Evolutionary conservation across 1,140 invertebrate genomes (phyloP).

Genomic region (Parasteatoda tepidariorum): DNA sequence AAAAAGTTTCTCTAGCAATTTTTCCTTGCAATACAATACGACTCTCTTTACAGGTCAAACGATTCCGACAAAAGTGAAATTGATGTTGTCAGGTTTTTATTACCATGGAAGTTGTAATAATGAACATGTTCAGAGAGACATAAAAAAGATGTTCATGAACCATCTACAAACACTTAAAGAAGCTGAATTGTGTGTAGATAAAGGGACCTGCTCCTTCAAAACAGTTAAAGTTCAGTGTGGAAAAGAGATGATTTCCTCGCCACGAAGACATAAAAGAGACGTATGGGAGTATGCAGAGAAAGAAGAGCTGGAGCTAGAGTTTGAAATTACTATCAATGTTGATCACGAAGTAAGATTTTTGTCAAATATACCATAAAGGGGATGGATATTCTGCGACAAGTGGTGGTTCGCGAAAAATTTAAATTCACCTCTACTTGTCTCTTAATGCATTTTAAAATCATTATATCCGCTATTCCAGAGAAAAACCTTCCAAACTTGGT

Average conservation of each 20-base stretch:
- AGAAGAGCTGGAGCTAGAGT: conserved; percentile 42
- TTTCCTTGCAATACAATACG: too few species aligned
- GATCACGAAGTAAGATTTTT: conserved; percentile 28
- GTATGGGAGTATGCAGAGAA: conserved; percentile 5
- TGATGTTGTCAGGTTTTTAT: conserved; percentile 22
- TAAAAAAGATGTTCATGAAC: conserved; percentile 20
- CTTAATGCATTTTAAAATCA: too few species aligned
- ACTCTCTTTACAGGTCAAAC: too few species aligned
- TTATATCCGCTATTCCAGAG: too few species aligned
- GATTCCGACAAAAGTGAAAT: too few species aligned
- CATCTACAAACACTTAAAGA: not conserved
- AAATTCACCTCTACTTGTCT: too few species aligned
- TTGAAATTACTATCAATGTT: conserved; percentile 36
- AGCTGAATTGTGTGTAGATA: not conserved
- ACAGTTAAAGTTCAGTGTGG: conserved; percentile 30
- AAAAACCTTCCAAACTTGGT: too few species aligned
- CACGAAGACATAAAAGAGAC: not conserved
- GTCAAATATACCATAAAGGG: too few species aligned
- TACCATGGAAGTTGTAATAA: conserved; percentile 46
- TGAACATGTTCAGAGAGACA: conserved; percentile 3
- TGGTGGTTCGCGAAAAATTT: too few species aligned
- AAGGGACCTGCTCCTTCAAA: conserved; percentile 8
- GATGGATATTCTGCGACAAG: too few species aligned
- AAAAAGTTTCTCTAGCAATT: too few species aligned
- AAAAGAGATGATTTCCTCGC: not conserved